Base-by-base conservation (phyloP, 2,113 vertebrate genomes). In the Fulica atra region DNA sequence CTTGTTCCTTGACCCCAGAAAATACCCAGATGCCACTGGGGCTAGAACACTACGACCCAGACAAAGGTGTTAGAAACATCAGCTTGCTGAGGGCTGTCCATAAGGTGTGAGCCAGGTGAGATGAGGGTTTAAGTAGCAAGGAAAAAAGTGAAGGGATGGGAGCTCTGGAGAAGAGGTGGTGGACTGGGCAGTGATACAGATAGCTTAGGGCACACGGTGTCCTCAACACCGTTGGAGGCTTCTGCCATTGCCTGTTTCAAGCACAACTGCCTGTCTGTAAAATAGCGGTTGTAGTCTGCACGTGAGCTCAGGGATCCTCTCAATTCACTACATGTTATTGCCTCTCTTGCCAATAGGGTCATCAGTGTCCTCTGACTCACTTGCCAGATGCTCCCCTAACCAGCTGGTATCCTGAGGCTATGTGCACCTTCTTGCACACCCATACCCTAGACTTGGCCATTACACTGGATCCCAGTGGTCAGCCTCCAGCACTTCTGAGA, bases 401-500 rank as follows among this genome's bases (percentile, higher is more conserved):
- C 20, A 9, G 2, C 50, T 65, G 13, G 38, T 38, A 31, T 28
- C n/a, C 26, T 1, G 0, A 6, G 3, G n/a, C 23, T 72, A 29
- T 48, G 59, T 63, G 64, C 54, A 50, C 16, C 7, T 65, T 0
- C 1, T 31, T 61, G 35, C 50, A 10, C 33, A 57, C 15, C 17
- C 6, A 2, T 61, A 60, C 33, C 21, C 25, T 61, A 57, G 35
- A 42, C 9, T 7, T 51, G 40, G 15, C 21, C 28, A 16, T 63
- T 51, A 19, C 70, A 76, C 33, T 10, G 25, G 33, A 74, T 71
- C 35, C 24, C 56, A 23, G 24, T 6, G 8, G 25, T 70, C 51
- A 40, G 57, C 44, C 16, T 53, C 29, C 29, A 28, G 15, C 31
- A 63, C 23, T 31, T 76, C 56, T 71, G 35, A 66, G 40, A 61